Base-by-base conservation (phyloP, 2,113 vertebrate genomes). In the Panurus biarmicus region DNA sequence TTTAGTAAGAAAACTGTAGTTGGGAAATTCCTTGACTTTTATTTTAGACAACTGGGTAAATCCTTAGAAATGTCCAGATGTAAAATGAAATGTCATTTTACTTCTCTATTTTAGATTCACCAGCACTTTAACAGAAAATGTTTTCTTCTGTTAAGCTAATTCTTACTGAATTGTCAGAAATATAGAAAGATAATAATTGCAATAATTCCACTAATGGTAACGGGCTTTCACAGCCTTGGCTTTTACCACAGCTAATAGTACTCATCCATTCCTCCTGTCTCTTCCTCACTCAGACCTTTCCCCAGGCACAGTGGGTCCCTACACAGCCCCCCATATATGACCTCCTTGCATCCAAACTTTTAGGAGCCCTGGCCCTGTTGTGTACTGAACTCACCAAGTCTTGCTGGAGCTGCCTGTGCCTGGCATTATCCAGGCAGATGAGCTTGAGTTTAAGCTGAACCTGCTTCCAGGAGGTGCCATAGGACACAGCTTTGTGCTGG, bases 91-190 rank as follows among this genome's bases (percentile, higher is more conserved):
- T 5, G 3, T 28, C 28, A 7, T 36, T 76, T 21, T 9, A 3
- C 11, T 67, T 70, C 24, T 85, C 51, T 62, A 2, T 54, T 71
- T 65, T 35, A 70, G 48, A 45, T 72, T 79, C 31, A 45, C 53
- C 11, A 29, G 31, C 40, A 26, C 61, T 82, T 82, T 75, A 81
- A 44, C 20, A 60, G 44, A 80, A 70, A 36, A 35, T 6, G 4
- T 67, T 66, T 74, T 77, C 57, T 79, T 89, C 85, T 84, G 16
- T 84, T 87, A 75, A 88, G 62, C 31, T 72, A 62, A 36, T 87
- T 89, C 61, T 75, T 56, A 75, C 6, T 51, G 45, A 89, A 94
- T 87, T 87, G 70, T 78, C 77, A 79, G 82, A 92, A 94, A 65
- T 60, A 75, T 8, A 12, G 26, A 38, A 50, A 74, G 72, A 89